A percentile compares a stretch with the other conserved stretches of the same genome.
Conservation (phyloP, 2,888 invertebrate species). For the Ommatoiulus sabulosus region DNA sequence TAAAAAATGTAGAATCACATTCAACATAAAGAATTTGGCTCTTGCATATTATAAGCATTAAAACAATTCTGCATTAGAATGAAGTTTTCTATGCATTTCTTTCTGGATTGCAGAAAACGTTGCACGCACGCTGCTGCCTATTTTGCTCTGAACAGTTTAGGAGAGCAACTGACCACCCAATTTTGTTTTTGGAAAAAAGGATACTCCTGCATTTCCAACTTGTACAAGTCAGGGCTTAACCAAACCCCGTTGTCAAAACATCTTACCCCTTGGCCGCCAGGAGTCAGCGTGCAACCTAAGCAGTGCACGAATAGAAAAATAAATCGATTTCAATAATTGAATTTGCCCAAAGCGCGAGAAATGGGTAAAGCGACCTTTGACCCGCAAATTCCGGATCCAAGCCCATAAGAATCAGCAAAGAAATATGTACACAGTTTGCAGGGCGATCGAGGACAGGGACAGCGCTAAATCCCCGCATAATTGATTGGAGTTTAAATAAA, state of each 20-base stretch:
- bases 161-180: too few relatives aligned
- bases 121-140: too few relatives aligned
- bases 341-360: neutral
- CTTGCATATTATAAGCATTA: too few relatives aligned
- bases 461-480: neutral
- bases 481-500: neutral
- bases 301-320: neutral
- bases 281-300: neutral
- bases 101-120: too few relatives aligned
- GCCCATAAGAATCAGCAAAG: neutral
- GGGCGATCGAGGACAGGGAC: neutral
- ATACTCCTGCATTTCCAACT: too few relatives aligned
- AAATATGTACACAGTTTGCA: neutral
- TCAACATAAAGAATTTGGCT: too few relatives aligned
- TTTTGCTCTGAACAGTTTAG: too few relatives aligned
- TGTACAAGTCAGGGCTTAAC: too few relatives aligned
- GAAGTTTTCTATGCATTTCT: too few relatives aligned
- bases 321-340: neutral
- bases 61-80: too few relatives aligned
- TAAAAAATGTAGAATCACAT: too few relatives aligned
- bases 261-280: neutral
- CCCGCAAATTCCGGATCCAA: neutral
- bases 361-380: neutral
- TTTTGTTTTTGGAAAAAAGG: too few relatives aligned
- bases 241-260: neutral